These are phyloP conservation scores for Ochropleura plecta DNA, from an alignment of 2,888 invertebrate species.

Conservation along the genomic window DNA sequence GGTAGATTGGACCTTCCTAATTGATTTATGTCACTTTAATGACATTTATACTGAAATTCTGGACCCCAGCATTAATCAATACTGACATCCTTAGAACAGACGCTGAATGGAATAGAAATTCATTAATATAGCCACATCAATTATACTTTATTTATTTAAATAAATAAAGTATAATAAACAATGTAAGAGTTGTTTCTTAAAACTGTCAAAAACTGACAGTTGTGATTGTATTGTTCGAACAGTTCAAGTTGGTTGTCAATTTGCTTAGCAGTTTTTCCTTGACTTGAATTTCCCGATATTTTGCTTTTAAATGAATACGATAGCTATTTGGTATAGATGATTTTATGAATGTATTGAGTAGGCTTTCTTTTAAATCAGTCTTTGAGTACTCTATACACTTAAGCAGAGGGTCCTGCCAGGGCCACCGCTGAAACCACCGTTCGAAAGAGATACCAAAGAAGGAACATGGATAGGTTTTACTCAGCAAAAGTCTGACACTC, in stretches of 20 bases:
- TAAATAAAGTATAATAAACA: too few species aligned
- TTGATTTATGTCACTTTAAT: conserved; percentile 49
- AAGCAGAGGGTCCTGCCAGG: too few species aligned
- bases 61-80: conserved; percentile 43
- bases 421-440: too few species aligned
- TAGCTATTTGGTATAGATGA: too few species aligned
- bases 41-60: conserved; percentile 27
- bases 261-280: neutral
- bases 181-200: neutral
- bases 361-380: neutral
- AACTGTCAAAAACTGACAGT: neutral
- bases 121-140: neutral
- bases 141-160: too few species aligned
- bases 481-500: too few species aligned
- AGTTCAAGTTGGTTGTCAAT: neutral
- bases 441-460: too few species aligned
- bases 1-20: conserved; percentile 13
- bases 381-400: too few species aligned
- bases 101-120: conserved; percentile 5
- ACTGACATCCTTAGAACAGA: neutral
- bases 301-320: too few species aligned
- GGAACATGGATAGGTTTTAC: too few species aligned
- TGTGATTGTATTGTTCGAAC: neutral
- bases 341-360: too few species aligned
- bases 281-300: neutral